phyloP scores from a whole-genome alignment of 2,888 invertebrate species.

The Busseola fusca region DNA sequence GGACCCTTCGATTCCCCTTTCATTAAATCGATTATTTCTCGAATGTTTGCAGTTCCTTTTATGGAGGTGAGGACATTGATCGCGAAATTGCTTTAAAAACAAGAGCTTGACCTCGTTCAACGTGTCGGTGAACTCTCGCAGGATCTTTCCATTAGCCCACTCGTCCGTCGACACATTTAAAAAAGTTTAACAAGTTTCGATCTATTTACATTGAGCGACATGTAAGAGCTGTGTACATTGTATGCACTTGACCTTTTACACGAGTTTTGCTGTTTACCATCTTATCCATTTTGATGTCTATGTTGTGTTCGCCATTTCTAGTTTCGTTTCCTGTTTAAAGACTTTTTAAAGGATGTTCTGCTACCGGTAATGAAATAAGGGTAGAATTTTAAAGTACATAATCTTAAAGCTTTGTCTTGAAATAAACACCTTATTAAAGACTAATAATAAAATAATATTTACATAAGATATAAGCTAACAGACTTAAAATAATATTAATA shows the following conservation, averaged over 20 bases:
- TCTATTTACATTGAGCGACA: constrained; percentile 44
- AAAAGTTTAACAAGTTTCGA: constrained; percentile 56
- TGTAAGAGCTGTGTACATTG: constrained; percentile 22
- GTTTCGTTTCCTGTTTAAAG: not conserved
- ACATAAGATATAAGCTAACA: not conserved
- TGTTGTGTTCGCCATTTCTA: not conserved
- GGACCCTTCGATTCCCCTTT: constrained; percentile 83
- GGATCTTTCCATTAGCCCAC: constrained; percentile 55
- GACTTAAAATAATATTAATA: too few relatives aligned
- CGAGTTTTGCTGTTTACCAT: constrained; percentile 5
- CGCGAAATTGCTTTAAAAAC: constrained; percentile 82
- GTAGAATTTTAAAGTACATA: not conserved
- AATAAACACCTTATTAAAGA: not conserved
- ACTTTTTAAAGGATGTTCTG: not conserved
- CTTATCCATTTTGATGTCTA: not conserved
- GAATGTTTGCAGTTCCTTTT: constrained; percentile 80
- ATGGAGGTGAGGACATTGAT: constrained; percentile 80
- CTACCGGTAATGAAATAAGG: not conserved
- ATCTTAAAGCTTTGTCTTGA: not conserved
- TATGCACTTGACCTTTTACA: constrained; percentile 12
- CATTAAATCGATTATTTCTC: constrained; percentile 84
- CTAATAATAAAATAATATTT: not conserved
- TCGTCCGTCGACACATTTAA: constrained; percentile 54
- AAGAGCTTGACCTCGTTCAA: constrained; percentile 74
- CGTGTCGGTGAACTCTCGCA: constrained; percentile 62